A percentile compares a stretch with the other conserved stretches of the same genome.
Evolutionary conservation across 2,888 invertebrate species (phyloP).

Genomic region (Athalia circularis): DNA sequence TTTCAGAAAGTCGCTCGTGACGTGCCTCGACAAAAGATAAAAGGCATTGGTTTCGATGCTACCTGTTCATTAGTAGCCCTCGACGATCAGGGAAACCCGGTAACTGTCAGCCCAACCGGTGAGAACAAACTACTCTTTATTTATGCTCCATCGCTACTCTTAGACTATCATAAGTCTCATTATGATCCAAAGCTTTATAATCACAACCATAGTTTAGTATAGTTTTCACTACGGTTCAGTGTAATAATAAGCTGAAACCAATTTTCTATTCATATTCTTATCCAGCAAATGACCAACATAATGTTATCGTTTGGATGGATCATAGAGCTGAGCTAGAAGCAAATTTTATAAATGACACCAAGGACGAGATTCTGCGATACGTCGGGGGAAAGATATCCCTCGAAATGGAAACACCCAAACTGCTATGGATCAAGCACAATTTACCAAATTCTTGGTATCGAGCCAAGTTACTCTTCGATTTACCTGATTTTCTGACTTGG

Average conservation of each 20-base stretch:
- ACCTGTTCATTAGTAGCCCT: constrained; percentile 94
- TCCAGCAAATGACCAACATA: constrained; percentile 82
- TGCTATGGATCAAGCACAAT: constrained; percentile 92
- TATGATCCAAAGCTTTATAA: no score
- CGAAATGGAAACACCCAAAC: constrained; percentile 98
- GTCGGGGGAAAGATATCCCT: constrained; percentile 94
- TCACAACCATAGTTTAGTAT: no score
- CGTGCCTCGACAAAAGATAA: constrained; percentile 78
- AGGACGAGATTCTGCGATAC: constrained; percentile 86
- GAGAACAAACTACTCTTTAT: constrained; percentile 55
- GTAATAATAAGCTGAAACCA: background rate
- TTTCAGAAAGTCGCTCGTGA: constrained; percentile 79
- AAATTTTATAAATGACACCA: constrained; percentile 84
- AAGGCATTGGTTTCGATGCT: constrained; percentile 95
- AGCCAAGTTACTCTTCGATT: constrained; percentile 88
- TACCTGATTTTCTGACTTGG: constrained; percentile 96
- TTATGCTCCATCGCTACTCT: background rate
- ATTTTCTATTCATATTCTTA: constrained; percentile 14
- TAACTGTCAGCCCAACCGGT: constrained; percentile 83
- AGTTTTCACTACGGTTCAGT: no score
- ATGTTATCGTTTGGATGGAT: constrained; percentile 95
- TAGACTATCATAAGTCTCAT: no score
- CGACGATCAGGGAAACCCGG: constrained; percentile 81
- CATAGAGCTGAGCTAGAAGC: constrained; percentile 91
- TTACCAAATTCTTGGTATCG: constrained; percentile 82